These are phyloP conservation scores for Drosophila yooni DNA, from an alignment of 2,888 invertebrate genomes.

Conservation along the genomic window DNA sequence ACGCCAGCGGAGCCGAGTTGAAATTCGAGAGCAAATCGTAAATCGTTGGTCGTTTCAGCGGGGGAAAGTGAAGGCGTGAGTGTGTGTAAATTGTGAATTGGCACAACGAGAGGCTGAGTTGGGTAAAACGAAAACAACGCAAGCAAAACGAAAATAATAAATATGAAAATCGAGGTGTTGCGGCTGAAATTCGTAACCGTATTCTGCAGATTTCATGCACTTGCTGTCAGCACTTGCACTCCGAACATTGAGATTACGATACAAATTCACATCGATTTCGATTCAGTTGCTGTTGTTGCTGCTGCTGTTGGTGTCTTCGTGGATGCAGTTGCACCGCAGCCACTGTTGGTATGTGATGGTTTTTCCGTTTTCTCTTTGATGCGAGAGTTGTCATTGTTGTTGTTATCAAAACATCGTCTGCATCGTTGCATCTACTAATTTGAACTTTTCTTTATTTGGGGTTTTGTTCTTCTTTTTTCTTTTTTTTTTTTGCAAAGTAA, in stretches of 20 bases:
- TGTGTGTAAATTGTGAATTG: slow-evolving; percentile 41
- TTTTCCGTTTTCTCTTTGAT: slow-evolving; percentile 48
- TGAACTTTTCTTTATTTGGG: slow-evolving; percentile 63
- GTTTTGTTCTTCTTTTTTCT: slow-evolving; percentile 50
- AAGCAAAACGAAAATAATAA: slow-evolving; percentile 24
- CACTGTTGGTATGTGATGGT: slow-evolving; percentile 47
- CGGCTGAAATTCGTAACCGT: slow-evolving; percentile 25
- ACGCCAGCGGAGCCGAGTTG: slow-evolving; percentile 28
- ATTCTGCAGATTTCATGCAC: slow-evolving; percentile 49
- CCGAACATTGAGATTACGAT: slow-evolving; percentile 32
- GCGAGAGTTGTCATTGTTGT: slow-evolving; percentile 49
- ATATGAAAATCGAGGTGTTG: slow-evolving; percentile 38
- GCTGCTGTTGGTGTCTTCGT: slow-evolving; percentile 51
- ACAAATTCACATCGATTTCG: slow-evolving; percentile 45
- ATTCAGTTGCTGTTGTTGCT: slow-evolving; percentile 17
- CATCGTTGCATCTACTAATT: slow-evolving; percentile 44
- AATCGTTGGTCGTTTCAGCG: slow-evolving; percentile 23
- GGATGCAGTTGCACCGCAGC: slow-evolving; percentile 53
- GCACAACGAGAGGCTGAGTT: slow-evolving; percentile 50
- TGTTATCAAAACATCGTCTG: slow-evolving; percentile 45
- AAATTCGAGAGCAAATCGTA: slow-evolving; percentile 38
- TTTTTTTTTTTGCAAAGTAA: slow-evolving; percentile 63
- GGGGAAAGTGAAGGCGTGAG: slow-evolving; percentile 35
- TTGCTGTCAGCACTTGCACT: slow-evolving; percentile 44
- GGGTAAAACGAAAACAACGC: slow-evolving; percentile 21